Evolutionary conservation across 2,113 vertebrate genomes (phyloP), one percentile per base, ranked within the genome.

Genomic region (Nyctereutes procyonoides): DNA sequence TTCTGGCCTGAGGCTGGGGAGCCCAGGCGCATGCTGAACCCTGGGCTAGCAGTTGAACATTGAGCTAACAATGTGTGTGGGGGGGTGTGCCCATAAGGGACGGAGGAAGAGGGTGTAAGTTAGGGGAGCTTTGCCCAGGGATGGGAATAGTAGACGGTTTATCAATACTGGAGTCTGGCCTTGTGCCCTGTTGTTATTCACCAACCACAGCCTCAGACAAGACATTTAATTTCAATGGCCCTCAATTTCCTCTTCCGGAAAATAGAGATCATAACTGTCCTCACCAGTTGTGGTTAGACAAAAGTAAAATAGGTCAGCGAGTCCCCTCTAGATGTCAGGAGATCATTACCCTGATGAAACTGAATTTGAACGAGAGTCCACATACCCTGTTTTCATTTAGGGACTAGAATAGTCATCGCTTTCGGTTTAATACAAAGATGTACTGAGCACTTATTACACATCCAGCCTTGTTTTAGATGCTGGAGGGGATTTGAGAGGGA

Each of bases 391-490:
- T 82, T 91, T 91, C 63, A 58, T 62, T 80, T 84, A 22, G 82
- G 88, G 16, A 43, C 38, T 22, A 26, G 20, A 65, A 79, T 7
- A 58, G n/a, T 56, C 24, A 2, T 84, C 32, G 8, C 94, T 80
- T 98, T 90, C 62, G 81, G 65, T 74, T 69, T 63, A 84, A 88
- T 43, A 43, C 58, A 67, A 35, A 19, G 30, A 67, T 38, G n/a
- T 71, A 35, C 4, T 30, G n/a, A 86, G 56, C 20, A 63, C 6
- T 55, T 48, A 43, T 4, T 84, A 73, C 22, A 16, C 43, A 28
- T 51, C 8, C 43, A 76, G 20, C 30, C 24, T n/a, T 48, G 15
- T 77, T 63, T 73, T 51, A 28, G 22, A 58, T 38, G 24, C 38
- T 26, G 8, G 22, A n/a, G 35, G 11, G 12, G 60, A 76, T 51